Base-by-base conservation (phyloP, 1,140 invertebrate genomes). In the Eriocheir sinensis region DNA sequence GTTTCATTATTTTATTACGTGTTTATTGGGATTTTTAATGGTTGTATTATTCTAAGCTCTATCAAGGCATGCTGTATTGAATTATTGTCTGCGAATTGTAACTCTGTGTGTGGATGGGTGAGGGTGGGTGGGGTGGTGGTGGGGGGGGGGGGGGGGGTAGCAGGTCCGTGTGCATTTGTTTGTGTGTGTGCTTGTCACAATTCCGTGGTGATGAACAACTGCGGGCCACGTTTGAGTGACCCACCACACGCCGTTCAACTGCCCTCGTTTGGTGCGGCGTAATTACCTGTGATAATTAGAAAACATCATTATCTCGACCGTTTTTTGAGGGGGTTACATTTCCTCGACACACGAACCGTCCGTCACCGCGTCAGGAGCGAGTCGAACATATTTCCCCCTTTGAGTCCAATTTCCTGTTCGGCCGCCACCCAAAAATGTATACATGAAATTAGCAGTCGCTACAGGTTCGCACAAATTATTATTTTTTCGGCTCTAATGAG, bases 401-500 rank as follows among this genome's bases (percentile, higher is more conserved):
- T 27, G 60, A n/a, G n/a, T 3, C 60, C 60, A 72, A 72, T 72
- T 72, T 72, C 60, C 60, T 72, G 60, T 72, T 72, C 60, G 60
- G n/a, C 27, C 27, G n/a, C 4, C 12, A n/a, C n/a, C n/a, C 0
- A 72, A 72, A 72, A 72, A 72, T n/a, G 27, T n/a, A 72, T 72
- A 72, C 27, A 72, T 72, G 60, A 41, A 85, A 85, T 85, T 85
- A 38, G 83, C 83, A 41, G 83, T 2, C 83, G 17, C 83, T n/a
- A n/a, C n/a, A 34, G 36, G 17, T 41, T 85, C 38, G 34, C 83
- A 41, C 34, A 21, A 85, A 85, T 85, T 85, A 36, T 38, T 85
- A 36, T 72, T 27, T 38, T 85, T 85, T n/a, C 30, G 36, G 30
- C 83, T 85, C 38, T 85, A 85, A 85, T 85, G 83, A 85, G 83